These are phyloP conservation scores for Caenorhabditis panamensis DNA, from an alignment of 2,888 invertebrate species.

Conservation along the genomic window DNA sequence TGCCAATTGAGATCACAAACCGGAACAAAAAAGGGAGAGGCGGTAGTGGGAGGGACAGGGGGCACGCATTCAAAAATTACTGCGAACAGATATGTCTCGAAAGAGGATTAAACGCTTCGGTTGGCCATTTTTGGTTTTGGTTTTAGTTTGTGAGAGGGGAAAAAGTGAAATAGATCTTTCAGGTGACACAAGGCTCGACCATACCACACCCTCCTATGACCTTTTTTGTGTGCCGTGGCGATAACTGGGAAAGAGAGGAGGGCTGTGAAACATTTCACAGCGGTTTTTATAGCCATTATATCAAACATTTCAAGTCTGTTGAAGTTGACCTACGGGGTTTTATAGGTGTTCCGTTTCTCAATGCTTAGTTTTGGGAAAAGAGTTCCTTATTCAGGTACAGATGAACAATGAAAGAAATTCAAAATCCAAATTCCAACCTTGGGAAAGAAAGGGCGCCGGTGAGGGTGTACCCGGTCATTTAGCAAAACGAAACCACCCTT, in stretches of 20 bases:
- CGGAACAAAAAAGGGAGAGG: conserved; percentile 29
- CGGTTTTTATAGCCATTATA: too few relatives aligned
- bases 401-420: too few relatives aligned
- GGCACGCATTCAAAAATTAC: conserved; percentile 29
- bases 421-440: conserved; percentile 2
- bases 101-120: conserved; percentile 41
- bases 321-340: too few relatives aligned
- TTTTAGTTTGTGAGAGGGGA: conserved; percentile 14
- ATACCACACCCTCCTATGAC: neutral
- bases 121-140: conserved; percentile 12
- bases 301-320: too few relatives aligned
- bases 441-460: neutral
- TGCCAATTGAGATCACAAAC: conserved; percentile 12
- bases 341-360: too few relatives aligned
- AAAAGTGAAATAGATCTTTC: conserved; percentile 42
- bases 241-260: too few relatives aligned
- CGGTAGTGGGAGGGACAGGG: neutral
- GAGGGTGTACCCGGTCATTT: conserved; percentile 5
- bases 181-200: neutral
- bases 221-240: neutral
- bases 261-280: too few relatives aligned
- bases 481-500: conserved; percentile 30
- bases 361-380: too few relatives aligned
- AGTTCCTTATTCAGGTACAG: too few relatives aligned
- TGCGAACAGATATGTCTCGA: conserved; percentile 30